Conservation (phyloP, 2,797 vertebrate genomes). For the Columba guinea region DNA sequence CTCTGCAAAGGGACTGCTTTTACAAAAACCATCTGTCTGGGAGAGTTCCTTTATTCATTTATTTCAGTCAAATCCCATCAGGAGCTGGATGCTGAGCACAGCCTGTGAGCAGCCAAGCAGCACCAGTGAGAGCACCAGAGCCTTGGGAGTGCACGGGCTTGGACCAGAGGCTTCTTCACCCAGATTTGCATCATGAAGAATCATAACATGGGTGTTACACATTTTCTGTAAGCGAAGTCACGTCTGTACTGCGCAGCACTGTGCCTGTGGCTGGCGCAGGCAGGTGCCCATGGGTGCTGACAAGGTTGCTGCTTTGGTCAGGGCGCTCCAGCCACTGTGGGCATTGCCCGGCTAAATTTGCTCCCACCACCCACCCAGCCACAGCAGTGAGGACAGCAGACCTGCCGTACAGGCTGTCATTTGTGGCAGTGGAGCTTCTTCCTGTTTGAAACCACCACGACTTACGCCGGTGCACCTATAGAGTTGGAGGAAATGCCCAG, state of each 20-base stretch:
- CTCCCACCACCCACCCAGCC: not conserved
- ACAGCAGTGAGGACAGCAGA: not conserved
- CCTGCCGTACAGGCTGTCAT: not conserved
- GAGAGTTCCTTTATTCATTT: not conserved
- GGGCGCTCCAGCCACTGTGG: accelerated
- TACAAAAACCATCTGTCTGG: not conserved
- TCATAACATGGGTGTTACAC: accelerated
- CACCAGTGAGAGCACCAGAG: accelerated
- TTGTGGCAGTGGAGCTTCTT: not conserved
- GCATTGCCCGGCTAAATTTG: accelerated
- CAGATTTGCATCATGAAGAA: accelerated
- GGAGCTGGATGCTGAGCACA: not conserved
- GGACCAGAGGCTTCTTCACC: not conserved
- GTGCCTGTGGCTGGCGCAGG: accelerated
- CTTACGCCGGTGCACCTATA: not conserved
- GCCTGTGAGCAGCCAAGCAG: not conserved
- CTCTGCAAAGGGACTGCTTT: not conserved
- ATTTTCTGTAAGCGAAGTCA: not conserved
- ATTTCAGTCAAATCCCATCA: not conserved
- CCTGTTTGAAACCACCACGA: not conserved
- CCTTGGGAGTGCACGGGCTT: not conserved
- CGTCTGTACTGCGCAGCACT: not conserved
- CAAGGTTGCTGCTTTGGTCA: not conserved
- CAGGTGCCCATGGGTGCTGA: not conserved
- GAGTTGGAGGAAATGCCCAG: not conserved